phyloP scores from a whole-genome alignment of 2,888 invertebrate species.

The Melieria picta region DNA sequence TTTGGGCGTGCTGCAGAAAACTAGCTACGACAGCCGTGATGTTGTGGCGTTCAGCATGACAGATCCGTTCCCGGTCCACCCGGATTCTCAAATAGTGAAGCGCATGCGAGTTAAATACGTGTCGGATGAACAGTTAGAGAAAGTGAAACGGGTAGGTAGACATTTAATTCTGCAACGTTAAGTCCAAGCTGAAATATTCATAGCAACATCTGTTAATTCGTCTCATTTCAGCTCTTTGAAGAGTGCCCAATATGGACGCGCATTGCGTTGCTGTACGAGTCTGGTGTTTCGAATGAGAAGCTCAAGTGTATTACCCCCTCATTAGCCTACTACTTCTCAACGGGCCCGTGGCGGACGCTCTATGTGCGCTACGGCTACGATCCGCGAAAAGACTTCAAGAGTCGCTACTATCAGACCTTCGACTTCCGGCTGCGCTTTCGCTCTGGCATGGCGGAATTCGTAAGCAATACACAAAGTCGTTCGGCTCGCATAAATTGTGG shows the following conservation, averaged over 20 bases:
- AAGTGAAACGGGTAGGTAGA: constrained; percentile 65
- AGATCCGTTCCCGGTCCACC: constrained; percentile 72
- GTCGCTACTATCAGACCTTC: constrained; percentile 87
- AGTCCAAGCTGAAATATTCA: neutral
- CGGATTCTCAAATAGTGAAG: constrained; percentile 71
- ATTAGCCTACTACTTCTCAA: constrained; percentile 84
- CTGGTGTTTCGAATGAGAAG: constrained; percentile 71
- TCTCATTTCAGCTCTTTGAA: constrained; percentile 75
- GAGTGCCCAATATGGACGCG: constrained; percentile 91
- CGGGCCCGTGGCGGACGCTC: constrained; percentile 92
- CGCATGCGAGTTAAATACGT: constrained; percentile 67
- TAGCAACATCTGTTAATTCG: neutral
- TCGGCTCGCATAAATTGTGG: neutral
- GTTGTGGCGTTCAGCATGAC: constrained; percentile 73
- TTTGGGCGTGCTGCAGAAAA: constrained; percentile 69
- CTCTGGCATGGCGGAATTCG: constrained; percentile 61
- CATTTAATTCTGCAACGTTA: neutral
- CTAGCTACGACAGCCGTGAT: constrained; percentile 71
- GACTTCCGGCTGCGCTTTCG: constrained; percentile 76
- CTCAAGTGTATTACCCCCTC: constrained; percentile 84
- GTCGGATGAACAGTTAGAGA: constrained; percentile 67
- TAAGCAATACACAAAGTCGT: constrained; percentile 38
- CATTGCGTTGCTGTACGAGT: constrained; percentile 75
- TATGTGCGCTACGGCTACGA: constrained; percentile 94
- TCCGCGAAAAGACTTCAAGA: constrained; percentile 80